Conservation (phyloP, 2,888 invertebrate genomes). For the Andrena bucephala region DNA sequence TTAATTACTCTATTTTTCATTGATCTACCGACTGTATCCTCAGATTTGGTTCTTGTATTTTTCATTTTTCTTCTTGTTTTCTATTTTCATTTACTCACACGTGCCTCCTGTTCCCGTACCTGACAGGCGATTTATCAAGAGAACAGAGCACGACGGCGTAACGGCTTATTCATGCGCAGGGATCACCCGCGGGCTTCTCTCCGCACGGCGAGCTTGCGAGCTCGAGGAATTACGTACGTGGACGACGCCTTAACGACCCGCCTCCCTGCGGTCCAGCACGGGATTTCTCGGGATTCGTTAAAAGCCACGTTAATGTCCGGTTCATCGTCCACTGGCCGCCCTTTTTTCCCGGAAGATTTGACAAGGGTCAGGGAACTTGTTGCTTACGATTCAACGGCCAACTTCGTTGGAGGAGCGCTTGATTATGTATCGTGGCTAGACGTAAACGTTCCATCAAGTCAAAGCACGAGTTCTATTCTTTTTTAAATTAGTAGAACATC, state of each 20-base stretch:
- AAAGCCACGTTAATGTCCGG: conserved; percentile 61
- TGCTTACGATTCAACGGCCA: conserved; percentile 57
- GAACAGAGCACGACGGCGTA: conserved; percentile 73
- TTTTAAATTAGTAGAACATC: no score
- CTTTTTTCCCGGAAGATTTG: conserved; percentile 54
- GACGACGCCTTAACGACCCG: conserved; percentile 75
- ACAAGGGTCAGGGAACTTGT: conserved; percentile 57
- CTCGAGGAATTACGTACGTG: conserved; percentile 61
- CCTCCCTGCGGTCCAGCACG: conserved; percentile 61
- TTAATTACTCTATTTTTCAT: not conserved
- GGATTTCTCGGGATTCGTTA: conserved; percentile 70
- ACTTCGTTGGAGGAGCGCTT: conserved; percentile 4
- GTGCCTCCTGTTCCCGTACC: not conserved
- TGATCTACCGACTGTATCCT: not conserved
- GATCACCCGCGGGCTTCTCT: conserved; percentile 69
- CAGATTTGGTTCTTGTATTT: not conserved
- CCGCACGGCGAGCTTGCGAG: conserved; percentile 33
- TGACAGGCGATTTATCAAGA: conserved; percentile 81
- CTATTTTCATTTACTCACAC: conserved; percentile 15
- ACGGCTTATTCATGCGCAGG: conserved; percentile 82
- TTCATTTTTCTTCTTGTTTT: not conserved
- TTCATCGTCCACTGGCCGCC: conserved; percentile 28
- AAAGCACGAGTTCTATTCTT: not conserved
- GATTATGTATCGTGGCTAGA: not conserved
- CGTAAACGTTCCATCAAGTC: not conserved